Evolutionary conservation across 2,888 invertebrate species (phyloP).

Genomic region (Stramonita haemastoma): DNA sequence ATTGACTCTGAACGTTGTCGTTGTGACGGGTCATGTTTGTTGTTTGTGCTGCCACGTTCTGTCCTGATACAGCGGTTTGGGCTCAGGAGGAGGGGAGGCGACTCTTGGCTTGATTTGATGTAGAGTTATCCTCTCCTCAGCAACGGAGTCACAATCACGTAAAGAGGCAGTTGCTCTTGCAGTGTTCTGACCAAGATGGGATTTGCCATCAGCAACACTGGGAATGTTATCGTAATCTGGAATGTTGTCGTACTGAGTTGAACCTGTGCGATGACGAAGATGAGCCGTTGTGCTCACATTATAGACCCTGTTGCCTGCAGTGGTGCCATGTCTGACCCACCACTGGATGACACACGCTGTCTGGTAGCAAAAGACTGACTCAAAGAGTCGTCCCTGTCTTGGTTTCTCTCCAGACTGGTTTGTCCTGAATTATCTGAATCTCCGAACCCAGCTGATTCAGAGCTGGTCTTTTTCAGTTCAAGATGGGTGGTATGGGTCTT

Average conservation of each 20-base stretch:
- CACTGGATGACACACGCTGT: neutral
- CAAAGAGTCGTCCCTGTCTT: neutral
- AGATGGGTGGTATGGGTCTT: neutral
- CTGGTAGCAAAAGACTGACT: neutral
- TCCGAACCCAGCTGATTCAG: neutral
- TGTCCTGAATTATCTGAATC: neutral
- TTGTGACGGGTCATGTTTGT: neutral
- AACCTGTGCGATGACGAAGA: neutral
- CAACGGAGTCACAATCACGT: neutral
- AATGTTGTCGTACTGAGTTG: conserved; percentile 26
- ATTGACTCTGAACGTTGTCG: neutral
- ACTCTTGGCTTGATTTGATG: neutral
- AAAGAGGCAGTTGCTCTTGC: neutral
- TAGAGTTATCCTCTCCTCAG: neutral
- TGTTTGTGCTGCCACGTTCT: neutral
- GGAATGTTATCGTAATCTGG: conserved; percentile 9
- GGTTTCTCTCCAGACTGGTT: too few relatives aligned
- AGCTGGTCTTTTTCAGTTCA: neutral
- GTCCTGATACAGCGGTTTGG: neutral
- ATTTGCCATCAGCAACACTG: conserved; percentile 4
- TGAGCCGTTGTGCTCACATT: conserved; percentile 15
- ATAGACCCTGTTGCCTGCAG: neutral
- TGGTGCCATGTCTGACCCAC: conserved; percentile 24
- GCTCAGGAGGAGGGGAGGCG: neutral
- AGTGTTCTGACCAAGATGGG: conserved; percentile 44